Conservation (phyloP, 2,113 vertebrate species). For the Austrofundulus limnaeus region DNA sequence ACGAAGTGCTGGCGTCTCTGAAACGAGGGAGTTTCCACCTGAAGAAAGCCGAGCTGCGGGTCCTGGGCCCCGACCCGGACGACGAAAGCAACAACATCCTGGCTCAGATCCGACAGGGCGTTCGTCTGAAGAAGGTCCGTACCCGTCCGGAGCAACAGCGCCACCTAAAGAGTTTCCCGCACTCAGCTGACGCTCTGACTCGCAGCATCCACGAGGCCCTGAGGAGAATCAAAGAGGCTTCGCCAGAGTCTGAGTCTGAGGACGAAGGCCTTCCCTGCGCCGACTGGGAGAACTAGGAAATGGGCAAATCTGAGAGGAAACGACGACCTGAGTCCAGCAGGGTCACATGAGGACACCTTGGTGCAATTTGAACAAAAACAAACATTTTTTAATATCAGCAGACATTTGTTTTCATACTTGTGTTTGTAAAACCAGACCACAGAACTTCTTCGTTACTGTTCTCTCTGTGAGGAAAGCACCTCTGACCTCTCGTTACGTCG, state of each 20-base stretch:
- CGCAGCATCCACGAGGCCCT: constrained; percentile 97
- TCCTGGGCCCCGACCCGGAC: constrained; percentile 89
- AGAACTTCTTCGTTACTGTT: no score
- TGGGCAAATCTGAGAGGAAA: no score
- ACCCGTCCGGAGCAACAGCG: constrained; percentile 83
- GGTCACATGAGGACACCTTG: constrained; percentile 18
- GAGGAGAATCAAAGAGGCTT: constrained; percentile 95
- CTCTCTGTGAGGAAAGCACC: constrained; percentile 49
- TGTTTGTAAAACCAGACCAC: constrained; percentile 44
- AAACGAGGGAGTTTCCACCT: constrained; percentile 97
- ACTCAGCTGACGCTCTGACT: constrained; percentile 89
- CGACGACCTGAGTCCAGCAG: constrained; percentile 1
- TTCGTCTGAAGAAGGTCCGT: constrained; percentile 92
- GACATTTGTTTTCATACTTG: constrained; percentile 27
- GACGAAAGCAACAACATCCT: constrained; percentile 96
- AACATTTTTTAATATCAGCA: background rate
- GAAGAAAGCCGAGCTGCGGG: constrained; percentile 93
- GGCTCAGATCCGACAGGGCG: constrained; percentile 96
- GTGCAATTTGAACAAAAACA: constrained; percentile 50
- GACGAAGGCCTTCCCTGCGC: constrained; percentile 91
- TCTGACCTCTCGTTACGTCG: constrained; percentile 52
- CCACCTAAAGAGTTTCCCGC: constrained; percentile 82
- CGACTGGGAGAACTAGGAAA: constrained; percentile 98
- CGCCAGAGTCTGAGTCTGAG: constrained; percentile 95
- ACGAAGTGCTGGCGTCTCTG: constrained; percentile 96